Base-by-base conservation (phyloP, 2,797 vertebrate species). In the Yasuhikotakia modesta region DNA sequence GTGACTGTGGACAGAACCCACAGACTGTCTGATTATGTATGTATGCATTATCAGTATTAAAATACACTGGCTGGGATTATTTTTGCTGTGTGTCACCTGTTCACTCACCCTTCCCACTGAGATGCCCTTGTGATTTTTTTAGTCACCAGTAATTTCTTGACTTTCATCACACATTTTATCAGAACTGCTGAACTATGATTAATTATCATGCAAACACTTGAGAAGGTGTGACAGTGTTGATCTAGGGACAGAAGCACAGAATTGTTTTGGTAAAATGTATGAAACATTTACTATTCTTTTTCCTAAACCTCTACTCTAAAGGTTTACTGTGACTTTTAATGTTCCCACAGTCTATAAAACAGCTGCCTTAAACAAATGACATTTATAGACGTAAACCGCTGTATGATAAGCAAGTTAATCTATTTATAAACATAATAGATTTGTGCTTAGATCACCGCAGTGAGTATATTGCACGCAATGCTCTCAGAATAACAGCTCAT, bases 181-280 rank as follows among this genome's bases (percentile, higher is more conserved):
- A 70, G 67, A 70, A 70, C 58, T 52, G 46, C 57, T 64, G 67
- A 70, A 63, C 58, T 58, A 70, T 78, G 67, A 78, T 63, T 70
- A 53, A 70, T 78, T 70, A 78, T 64, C 68, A 64, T 70, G 58
- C 58, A 64, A 63, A 70, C 76, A 78, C 75, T 77, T 65, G 6
- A 74, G 46, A 19, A 52, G 21, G 76, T 78, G 76, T 70, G 76
- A 78, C 46, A 53, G 43, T 61, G 66, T 21, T 70, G 55, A 70
- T 55, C 21, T 70, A 32, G 58, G 46, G 68, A 70, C 45, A 55
- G 17, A 78, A 22, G 67, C 43, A 57, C 50, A 7, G 46, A 22
- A 19, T 2, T n/a, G 17, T 8, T 73, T 17, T 16, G 14, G 21
- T n/a, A 57, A 48, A 11, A 67, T 5, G 0, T 12, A 22, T 43